phyloP scores from a whole-genome alignment of 2,888 invertebrate species.

The Eilema depressum region DNA sequence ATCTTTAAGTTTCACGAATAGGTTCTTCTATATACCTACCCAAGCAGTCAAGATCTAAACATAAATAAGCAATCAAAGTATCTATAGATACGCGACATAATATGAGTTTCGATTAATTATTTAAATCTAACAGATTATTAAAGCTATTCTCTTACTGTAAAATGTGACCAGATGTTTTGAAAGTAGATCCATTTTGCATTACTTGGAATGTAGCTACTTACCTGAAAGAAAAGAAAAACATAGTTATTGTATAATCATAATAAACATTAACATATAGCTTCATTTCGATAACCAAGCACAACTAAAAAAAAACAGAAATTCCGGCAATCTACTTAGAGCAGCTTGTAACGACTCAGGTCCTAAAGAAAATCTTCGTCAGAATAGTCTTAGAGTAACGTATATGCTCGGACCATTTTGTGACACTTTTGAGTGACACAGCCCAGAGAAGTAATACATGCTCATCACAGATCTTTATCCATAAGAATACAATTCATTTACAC shows the following conservation, averaged over 20 bases:
- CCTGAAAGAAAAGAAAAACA: conserved; percentile 49
- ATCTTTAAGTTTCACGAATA: background rate
- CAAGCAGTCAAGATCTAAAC: background rate
- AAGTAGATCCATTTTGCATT: background rate
- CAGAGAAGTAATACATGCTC: too few species aligned
- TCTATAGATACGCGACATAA: background rate
- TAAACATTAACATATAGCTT: background rate
- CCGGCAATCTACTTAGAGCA: too few species aligned
- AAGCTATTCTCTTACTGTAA: background rate
- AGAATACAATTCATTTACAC: background rate
- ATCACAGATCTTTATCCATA: too few species aligned
- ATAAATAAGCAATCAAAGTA: background rate
- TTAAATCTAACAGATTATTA: background rate
- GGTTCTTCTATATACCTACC: too few species aligned
- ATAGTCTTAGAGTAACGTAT: too few species aligned
- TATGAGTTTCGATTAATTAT: background rate
- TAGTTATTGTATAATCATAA: background rate
- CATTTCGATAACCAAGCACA: background rate
- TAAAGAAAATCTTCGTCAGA: too few species aligned
- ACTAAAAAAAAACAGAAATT: too few species aligned
- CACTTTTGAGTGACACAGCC: background rate
- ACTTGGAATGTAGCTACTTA: conserved; percentile 37
- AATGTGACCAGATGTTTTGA: background rate
- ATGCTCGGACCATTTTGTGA: background rate
- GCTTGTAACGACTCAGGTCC: too few species aligned